Evolutionary conservation across 2,797 vertebrate genomes (phyloP), one percentile per base, ranked within the genome.

Genomic region (Syngnathus acus): DNA sequence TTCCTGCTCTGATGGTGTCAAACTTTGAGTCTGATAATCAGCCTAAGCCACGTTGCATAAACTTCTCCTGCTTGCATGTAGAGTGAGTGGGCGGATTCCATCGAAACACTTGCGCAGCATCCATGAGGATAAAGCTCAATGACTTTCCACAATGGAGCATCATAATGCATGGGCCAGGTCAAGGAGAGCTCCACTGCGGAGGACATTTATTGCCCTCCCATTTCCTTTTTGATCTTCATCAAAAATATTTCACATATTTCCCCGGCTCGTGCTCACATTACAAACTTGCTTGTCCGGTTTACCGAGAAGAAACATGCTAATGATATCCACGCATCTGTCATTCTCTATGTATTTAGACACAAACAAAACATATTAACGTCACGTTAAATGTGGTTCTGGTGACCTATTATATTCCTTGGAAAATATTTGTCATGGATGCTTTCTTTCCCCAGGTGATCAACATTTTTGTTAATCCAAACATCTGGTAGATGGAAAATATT

Each of bases 1-100:
- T 90, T 92, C 89, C 90, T 89, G 87, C 66, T 80, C 76, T 63
- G 60, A 71, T 70, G 55, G 78, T 86, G 84, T 89, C 81, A 86
- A 81, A 86, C 85, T 86, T 83, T 80, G 80, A 63, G 73, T 77
- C 71, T 74, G 69, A 83, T 86, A 86, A 85, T 89, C 80, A 88
- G 78, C 73, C 72, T 37, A 62, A 80, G 73, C 78, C 74, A 75
- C 65, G 73, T 74, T 69, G 72, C 75, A 76, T 50, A 78, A 72
- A 72, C 47, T 43, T 77, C 69, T 70, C 72, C 73, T 70, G 75
- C 70, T 82, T 81, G 78, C 74, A 79, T 82, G 77, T 68, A 68
- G 68, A 71, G 76, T 9, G 75, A 82, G 86, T 86, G 84, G 88
- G 83, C 1, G 75, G 82, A 79, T 66, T 83, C 82, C 80, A 85